phyloP scores from a whole-genome alignment of 2,888 invertebrate species.

The Parnassius apollo region DNA sequence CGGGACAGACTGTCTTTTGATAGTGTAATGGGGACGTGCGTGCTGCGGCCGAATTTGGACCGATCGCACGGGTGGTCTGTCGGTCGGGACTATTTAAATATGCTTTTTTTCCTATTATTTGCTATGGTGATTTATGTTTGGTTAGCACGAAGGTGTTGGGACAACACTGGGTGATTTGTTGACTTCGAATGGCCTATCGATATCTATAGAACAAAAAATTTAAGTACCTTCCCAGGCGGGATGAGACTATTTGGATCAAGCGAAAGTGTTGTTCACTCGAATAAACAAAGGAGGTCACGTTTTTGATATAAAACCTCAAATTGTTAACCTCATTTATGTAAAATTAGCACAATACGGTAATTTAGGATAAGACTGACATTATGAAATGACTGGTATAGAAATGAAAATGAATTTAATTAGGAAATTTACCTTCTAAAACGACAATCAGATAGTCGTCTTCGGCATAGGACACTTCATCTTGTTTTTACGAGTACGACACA shows the following conservation, averaged over 20 bases:
- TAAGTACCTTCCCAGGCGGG: slow-evolving; percentile 16
- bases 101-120: slow-evolving; percentile 67
- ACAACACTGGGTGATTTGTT: slow-evolving; percentile 71
- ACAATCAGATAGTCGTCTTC: no score
- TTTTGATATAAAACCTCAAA: no score
- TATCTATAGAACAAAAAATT: slow-evolving; percentile 35
- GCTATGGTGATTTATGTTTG: slow-evolving; percentile 74
- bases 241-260: slow-evolving; percentile 23
- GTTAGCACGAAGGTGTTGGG: slow-evolving; percentile 73
- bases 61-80: slow-evolving; percentile 74
- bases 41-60: slow-evolving; percentile 52
- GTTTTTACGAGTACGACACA: no score
- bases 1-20: slow-evolving; percentile 61
- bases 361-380: no score
- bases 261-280: slow-evolving; percentile 6
- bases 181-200: slow-evolving; percentile 63
- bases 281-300: not conserved
- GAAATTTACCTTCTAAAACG: no score
- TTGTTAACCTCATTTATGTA: no score
- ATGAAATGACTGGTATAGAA: no score
- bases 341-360: no score
- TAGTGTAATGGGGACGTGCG: slow-evolving; percentile 71
- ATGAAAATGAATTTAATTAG: no score
- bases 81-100: slow-evolving; percentile 69
- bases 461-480: no score